Evolutionary conservation across 2,113 vertebrate genomes (phyloP).

Genomic region (Fulica atra): DNA sequence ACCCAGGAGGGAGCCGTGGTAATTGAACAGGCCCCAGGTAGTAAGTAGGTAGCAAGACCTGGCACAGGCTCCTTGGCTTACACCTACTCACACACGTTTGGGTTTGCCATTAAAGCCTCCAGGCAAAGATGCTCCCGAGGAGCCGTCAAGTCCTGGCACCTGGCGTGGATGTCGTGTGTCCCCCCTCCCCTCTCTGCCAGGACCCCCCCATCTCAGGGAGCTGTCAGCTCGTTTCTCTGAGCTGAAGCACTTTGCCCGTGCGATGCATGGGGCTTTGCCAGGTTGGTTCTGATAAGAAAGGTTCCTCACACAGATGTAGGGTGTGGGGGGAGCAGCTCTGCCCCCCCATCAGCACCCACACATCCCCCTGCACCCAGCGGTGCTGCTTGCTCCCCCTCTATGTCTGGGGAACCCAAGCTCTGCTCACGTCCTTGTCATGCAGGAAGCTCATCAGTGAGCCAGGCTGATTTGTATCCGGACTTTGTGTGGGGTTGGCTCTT

Average conservation of each 20-base stretch:
- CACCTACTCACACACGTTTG: not conserved
- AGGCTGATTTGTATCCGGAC: not conserved
- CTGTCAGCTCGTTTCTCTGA: not conserved
- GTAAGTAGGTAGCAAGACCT: slow-evolving; percentile 56
- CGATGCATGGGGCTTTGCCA: not conserved
- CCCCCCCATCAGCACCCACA: not conserved
- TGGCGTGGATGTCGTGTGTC: not conserved
- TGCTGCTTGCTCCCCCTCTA: not conserved
- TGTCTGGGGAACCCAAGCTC: not conserved
- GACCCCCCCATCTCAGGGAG: not conserved
- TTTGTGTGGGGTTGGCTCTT: not conserved
- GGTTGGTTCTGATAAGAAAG: not conserved
- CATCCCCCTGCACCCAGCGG: fast-evolving
- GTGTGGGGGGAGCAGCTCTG: not conserved
- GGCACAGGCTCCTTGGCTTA: slow-evolving; percentile 41
- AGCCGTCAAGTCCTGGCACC: fast-evolving
- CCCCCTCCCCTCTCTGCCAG: not conserved
- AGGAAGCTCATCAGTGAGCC: not conserved
- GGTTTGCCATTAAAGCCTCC: not conserved
- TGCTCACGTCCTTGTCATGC: not conserved
- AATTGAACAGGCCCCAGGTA: slow-evolving; percentile 23
- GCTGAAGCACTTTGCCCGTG: not conserved
- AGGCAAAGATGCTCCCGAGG: not conserved
- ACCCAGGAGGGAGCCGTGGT: slow-evolving; percentile 12
- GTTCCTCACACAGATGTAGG: not conserved